A percentile compares a stretch with the other conserved stretches of the same genome.
phyloP scores from a whole-genome alignment of 2,888 invertebrate genomes.

The Rosalia funebris region DNA sequence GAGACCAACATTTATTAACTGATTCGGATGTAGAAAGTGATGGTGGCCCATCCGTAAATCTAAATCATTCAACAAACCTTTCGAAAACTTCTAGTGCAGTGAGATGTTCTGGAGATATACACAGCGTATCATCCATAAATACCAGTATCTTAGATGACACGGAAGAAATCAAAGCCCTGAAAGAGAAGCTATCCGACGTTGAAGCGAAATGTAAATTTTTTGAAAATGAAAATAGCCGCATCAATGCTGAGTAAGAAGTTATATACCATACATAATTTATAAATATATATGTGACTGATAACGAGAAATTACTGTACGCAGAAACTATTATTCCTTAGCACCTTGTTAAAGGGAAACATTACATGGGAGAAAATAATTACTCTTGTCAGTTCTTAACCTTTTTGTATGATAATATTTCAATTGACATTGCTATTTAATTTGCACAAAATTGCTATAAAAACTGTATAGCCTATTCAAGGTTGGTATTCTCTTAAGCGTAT shows the following conservation, averaged over 20 bases:
- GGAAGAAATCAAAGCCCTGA: constrained; percentile 46
- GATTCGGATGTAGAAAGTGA: constrained; percentile 19
- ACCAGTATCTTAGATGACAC: constrained; percentile 47
- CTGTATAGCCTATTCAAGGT: too few relatives aligned
- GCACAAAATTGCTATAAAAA: too few relatives aligned
- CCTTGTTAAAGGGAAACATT: too few relatives aligned
- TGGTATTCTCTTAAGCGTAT: too few relatives aligned
- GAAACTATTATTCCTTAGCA: too few relatives aligned
- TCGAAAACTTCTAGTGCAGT: constrained; percentile 35
- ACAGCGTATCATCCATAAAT: constrained; percentile 43
- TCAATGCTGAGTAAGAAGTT: constrained; percentile 44
- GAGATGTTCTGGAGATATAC: constrained; percentile 34
- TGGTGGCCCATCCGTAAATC: not conserved
- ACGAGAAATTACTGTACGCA: too few relatives aligned
- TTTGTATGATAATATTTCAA: too few relatives aligned
- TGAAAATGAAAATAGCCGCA: constrained; percentile 48
- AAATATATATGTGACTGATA: too few relatives aligned
- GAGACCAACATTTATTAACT: constrained; percentile 3
- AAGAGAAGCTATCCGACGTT: constrained; percentile 44
- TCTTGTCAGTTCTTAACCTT: too few relatives aligned
- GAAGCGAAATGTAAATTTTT: constrained; percentile 47
- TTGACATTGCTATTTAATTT: too few relatives aligned
- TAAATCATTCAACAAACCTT: constrained; percentile 11
- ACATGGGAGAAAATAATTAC: too few relatives aligned
- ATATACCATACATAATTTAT: too few relatives aligned